Evolutionary conservation across 2,113 vertebrate genomes (phyloP), one percentile per base, ranked within the genome.

Genomic region (Tachysurus vachellii): DNA sequence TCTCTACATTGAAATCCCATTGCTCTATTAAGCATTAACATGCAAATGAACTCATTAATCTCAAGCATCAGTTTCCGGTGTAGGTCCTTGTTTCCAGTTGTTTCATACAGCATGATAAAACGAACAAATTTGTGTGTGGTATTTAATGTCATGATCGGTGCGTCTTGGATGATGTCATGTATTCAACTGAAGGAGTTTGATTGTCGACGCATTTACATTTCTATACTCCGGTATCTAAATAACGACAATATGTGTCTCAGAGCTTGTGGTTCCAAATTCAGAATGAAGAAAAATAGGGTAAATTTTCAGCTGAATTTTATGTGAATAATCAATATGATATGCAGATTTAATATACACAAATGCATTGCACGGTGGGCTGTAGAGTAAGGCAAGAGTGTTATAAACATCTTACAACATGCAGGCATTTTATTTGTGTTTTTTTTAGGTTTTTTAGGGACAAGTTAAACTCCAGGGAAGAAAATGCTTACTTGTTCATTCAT

Each of bases 21-120:
- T 59, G 54, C 54, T 80, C 19, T 80, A 80, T 59, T 42, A 61
- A 26, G 56, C 12, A 61, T 81, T 81, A 81, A 81, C 61, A 81
- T 81, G 79, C 79, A 61, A 81, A 81, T 81, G 56, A 81, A 44
- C 57, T 61, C 79, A 81, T 81, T 61, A 61, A 5, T 81, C 79
- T 61, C 79, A 61, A 81, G 79, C 79, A 81, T 81, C 56, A 44
- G 6, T 42, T 81, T 61, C 79, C 56, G 19, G 9, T 81, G 79
- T 61, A 19, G 56, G 19, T 26, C 21, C 54, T 57, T 57, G 77
- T 57, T 80, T 80, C 3, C 31, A 80, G 31, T 59, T 61, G 57
- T 61, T 61, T 44, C 42, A 36, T 81, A 61, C 56, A 61, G 56
- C 56, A 44, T 31, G 56, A 59, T 1, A 23, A 42, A 12, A 13